These are phyloP conservation scores for Agriopis aurantiaria DNA, from an alignment of 2,888 invertebrate species.

Conservation along the genomic window DNA sequence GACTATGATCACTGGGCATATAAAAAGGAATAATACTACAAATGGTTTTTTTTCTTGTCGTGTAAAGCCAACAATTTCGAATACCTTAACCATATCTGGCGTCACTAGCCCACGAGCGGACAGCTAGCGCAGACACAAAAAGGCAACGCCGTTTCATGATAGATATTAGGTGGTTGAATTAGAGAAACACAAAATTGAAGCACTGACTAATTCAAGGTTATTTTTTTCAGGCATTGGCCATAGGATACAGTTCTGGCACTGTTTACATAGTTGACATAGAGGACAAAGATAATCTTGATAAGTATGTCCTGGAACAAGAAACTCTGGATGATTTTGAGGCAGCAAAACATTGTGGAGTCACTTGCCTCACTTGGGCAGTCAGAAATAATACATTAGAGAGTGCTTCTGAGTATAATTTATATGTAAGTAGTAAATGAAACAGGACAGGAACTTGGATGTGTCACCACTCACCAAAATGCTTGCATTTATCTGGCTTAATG, in stretches of 20 bases:
- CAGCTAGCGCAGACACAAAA: no score
- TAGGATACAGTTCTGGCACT: constrained; percentile 90
- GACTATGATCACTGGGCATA: no score
- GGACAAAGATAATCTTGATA: constrained; percentile 92
- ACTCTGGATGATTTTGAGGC: constrained; percentile 77
- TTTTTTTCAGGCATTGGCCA: constrained; percentile 87
- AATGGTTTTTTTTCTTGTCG: no score
- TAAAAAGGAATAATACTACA: no score
- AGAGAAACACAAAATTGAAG: not conserved
- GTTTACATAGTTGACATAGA: constrained; percentile 93
- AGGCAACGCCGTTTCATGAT: no score
- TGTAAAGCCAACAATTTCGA: no score
- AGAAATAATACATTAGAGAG: constrained; percentile 75
- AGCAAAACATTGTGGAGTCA: constrained; percentile 87
- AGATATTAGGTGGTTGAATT: no score
- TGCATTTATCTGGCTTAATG: no score
- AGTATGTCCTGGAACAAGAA: constrained; percentile 78
- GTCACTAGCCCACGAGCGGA: no score
- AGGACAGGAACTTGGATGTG: not conserved
- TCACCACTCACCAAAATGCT: no score
- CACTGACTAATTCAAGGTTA: not conserved
- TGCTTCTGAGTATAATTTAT: constrained; percentile 76
- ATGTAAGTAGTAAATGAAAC: constrained; percentile 66
- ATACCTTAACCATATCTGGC: no score
- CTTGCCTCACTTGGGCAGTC: constrained; percentile 91